These are phyloP conservation scores for Pavo muticus DNA, from an alignment of 2,113 vertebrate genomes.

Conservation along the genomic window DNA sequence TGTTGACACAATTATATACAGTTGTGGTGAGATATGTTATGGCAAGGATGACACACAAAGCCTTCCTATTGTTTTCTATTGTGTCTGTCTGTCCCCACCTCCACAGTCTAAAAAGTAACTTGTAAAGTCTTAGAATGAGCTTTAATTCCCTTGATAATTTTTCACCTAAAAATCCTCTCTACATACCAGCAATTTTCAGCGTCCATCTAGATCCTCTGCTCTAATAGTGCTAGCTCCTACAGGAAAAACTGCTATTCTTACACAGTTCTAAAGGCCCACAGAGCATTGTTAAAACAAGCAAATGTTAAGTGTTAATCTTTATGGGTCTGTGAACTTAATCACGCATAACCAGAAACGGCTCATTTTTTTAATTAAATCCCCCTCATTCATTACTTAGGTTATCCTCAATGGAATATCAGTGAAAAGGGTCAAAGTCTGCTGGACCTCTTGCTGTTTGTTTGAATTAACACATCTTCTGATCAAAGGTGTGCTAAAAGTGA, in stretches of 20 bases:
- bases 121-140: background rate
- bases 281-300: slow-evolving; percentile 66
- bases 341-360: slow-evolving; percentile 65
- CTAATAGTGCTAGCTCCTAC: background rate
- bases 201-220: background rate
- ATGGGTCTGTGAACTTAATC: slow-evolving; percentile 73
- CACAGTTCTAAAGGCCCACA: background rate
- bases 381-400: slow-evolving; percentile 68
- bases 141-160: background rate
- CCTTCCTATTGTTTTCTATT: background rate
- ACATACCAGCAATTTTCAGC: background rate
- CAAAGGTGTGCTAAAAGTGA: background rate
- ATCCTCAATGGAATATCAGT: slow-evolving; percentile 64
- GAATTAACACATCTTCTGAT: slow-evolving; percentile 38
- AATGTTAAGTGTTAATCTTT: slow-evolving; percentile 75
- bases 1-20: background rate
- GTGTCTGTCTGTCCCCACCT: background rate
- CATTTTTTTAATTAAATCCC: slow-evolving; percentile 77
- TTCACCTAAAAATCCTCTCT: background rate
- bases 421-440: slow-evolving; percentile 35
- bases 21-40: background rate
- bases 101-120: background rate
- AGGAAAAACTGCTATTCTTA: slow-evolving; percentile 22
- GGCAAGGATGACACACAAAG: background rate
- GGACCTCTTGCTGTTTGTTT: slow-evolving; percentile 48